These are phyloP conservation scores for Dryadula phaetusa DNA, from an alignment of 2,888 invertebrate genomes.

Conservation along the genomic window DNA sequence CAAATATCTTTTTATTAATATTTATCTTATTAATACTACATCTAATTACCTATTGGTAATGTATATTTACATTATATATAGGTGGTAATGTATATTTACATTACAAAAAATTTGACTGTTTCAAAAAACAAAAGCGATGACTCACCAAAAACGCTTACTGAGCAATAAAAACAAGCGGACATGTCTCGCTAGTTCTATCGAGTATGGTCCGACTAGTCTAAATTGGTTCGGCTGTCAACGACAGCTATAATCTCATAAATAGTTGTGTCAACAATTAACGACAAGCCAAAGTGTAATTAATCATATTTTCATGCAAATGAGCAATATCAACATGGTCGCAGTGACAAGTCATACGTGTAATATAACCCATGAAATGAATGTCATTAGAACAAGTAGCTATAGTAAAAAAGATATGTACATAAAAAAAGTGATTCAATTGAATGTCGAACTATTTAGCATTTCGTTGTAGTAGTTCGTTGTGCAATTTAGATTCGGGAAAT, in stretches of 20 bases:
- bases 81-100: no score
- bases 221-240: constrained; percentile 59
- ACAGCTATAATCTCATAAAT: constrained; percentile 56
- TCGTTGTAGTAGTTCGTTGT: constrained; percentile 48
- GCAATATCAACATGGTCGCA: neutral
- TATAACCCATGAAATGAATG: constrained; percentile 23
- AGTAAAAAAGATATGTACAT: neutral
- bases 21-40: neutral
- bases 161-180: constrained; percentile 55
- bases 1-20: neutral
- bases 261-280: constrained; percentile 32
- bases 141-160: constrained; percentile 37
- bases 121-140: constrained; percentile 34
- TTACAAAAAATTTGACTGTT: constrained; percentile 25
- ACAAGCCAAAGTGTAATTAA: neutral
- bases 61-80: no score
- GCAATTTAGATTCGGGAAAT: constrained; percentile 59
- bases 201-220: constrained; percentile 57
- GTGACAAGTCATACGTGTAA: neutral
- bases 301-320: constrained; percentile 17
- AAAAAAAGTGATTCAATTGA: neutral
- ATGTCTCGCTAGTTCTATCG: constrained; percentile 54
- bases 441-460: constrained; percentile 51
- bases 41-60: constrained; percentile 7
- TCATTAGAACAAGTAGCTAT: neutral